Evolutionary conservation across 2,888 invertebrate genomes (phyloP).

Genomic region (Parochlus steinenii): DNA sequence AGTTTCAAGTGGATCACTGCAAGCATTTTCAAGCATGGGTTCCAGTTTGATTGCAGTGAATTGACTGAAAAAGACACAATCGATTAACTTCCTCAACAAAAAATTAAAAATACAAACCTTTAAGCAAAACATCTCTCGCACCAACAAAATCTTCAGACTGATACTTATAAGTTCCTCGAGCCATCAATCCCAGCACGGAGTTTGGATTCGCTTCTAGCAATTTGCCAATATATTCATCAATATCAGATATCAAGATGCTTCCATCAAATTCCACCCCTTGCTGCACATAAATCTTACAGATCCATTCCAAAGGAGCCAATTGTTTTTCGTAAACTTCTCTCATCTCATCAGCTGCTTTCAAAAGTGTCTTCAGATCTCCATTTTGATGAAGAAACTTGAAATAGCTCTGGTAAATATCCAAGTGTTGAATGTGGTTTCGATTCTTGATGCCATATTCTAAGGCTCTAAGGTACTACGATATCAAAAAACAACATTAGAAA

Average conservation of each 20-base stretch:
- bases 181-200: constrained; percentile 42
- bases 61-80: constrained; percentile 22
- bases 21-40: constrained; percentile 33
- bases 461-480: constrained; percentile 24
- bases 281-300: constrained; percentile 42
- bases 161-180: constrained; percentile 40
- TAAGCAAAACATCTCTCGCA: constrained; percentile 34
- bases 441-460: constrained; percentile 20
- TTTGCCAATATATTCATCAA: constrained; percentile 34
- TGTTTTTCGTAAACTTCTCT: constrained; percentile 32
- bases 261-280: constrained; percentile 30
- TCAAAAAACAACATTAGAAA: constrained; percentile 1
- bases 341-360: constrained; percentile 33
- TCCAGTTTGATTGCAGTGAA: constrained; percentile 27
- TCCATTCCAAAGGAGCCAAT: constrained; percentile 39
- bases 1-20: constrained; percentile 32
- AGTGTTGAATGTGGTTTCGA: constrained; percentile 16
- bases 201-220: constrained; percentile 39
- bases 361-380: constrained; percentile 28
- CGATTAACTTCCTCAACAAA: background rate
- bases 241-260: constrained; percentile 23
- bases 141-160: constrained; percentile 36
- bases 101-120: constrained; percentile 21
- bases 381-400: constrained; percentile 32
- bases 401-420: constrained; percentile 32